Conservation (phyloP, 2,888 invertebrate genomes). For the Timema cristinae region DNA sequence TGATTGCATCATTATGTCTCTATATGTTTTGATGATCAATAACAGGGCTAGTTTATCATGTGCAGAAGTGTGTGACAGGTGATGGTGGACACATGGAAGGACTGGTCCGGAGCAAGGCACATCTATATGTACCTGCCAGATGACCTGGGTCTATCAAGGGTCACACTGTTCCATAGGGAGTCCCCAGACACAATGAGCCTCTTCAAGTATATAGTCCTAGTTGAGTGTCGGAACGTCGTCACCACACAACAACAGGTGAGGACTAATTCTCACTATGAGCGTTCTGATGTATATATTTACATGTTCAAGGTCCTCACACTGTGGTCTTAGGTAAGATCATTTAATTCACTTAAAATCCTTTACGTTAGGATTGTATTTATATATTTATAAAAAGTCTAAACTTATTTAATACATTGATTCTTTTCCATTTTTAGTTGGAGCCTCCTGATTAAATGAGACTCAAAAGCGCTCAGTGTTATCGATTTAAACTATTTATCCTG, state of each 20-base stretch:
- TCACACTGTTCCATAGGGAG: conserved; percentile 43
- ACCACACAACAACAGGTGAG: conserved; percentile 37
- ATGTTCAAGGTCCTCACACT: not conserved
- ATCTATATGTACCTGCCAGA: conserved; percentile 45
- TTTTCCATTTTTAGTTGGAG: too few species aligned
- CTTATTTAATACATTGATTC: too few species aligned
- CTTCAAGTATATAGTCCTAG: conserved; percentile 46
- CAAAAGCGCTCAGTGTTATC: too few species aligned
- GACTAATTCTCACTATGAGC: not conserved
- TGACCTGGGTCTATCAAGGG: conserved; percentile 43
- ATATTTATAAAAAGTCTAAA: too few species aligned
- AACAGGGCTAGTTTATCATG: too few species aligned
- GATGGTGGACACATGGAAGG: conserved; percentile 46
- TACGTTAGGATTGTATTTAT: too few species aligned
- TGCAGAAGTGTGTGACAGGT: conserved; percentile 35
- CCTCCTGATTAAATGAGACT: too few species aligned
- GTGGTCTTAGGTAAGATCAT: too few species aligned
- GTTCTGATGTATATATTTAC: not conserved
- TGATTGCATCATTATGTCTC: too few species aligned
- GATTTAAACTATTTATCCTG: too few species aligned
- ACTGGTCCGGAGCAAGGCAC: conserved; percentile 47
- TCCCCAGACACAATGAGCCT: conserved; percentile 42
- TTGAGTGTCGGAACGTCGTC: conserved; percentile 42
- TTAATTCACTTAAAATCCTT: too few species aligned
- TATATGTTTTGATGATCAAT: too few species aligned